A percentile compares a stretch with the other conserved stretches of the same genome.
Conservation (phyloP, 2,113 vertebrate genomes). For the Muntiacus reevesi region DNA sequence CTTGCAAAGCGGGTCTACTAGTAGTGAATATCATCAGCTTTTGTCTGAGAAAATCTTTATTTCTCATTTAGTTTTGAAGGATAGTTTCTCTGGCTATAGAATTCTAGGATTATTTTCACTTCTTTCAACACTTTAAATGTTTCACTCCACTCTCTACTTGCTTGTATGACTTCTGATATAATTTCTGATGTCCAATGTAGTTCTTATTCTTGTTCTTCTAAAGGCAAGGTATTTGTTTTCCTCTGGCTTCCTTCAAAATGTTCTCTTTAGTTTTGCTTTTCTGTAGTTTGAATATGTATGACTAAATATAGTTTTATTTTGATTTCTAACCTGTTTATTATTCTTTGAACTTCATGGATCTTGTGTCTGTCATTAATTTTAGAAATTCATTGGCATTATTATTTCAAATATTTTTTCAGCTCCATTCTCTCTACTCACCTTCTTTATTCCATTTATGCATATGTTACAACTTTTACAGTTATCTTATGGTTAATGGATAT, state of each 20-base stretch:
- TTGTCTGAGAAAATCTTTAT: neutral
- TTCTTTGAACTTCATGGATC: neutral
- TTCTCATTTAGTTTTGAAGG: neutral
- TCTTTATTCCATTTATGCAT: neutral
- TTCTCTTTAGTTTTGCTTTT: neutral
- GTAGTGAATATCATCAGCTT: neutral
- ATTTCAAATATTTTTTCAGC: neutral
- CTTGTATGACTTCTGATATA: neutral
- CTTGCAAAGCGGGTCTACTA: neutral
- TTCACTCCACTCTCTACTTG: neutral
- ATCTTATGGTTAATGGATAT: neutral
- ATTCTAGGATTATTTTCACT: neutral
- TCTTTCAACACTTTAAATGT: neutral
- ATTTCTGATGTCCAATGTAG: neutral
- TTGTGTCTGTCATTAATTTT: neutral
- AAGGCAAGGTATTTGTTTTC: neutral
- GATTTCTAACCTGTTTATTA: neutral
- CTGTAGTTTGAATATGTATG: neutral
- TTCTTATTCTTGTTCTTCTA: neutral
- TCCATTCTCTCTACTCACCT: neutral
- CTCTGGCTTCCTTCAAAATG: neutral
- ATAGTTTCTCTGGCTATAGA: neutral
- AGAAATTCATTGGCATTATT: neutral
- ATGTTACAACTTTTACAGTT: neutral
- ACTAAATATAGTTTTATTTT: neutral